phyloP scores from a whole-genome alignment of 2,113 vertebrate species.

The Sinocyclocheilus anshuiensis region DNA sequence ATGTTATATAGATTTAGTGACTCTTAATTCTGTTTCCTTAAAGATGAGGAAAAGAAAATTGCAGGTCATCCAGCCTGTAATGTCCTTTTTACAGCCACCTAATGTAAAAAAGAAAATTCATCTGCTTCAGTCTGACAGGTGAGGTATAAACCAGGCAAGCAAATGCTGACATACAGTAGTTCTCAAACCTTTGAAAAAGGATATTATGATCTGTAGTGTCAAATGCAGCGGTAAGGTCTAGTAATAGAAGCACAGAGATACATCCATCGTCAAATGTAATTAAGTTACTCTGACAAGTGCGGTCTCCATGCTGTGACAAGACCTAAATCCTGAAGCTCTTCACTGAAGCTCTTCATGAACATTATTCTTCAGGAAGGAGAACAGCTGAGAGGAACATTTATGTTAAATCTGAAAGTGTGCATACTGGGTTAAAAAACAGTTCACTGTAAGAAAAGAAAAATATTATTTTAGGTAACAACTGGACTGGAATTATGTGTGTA shows the following conservation, averaged over 20 bases:
- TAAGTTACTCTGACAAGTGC: conserved; percentile 38
- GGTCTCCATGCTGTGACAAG: conserved; percentile 13
- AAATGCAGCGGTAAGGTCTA: conserved; percentile 1
- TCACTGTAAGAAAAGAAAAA: not conserved
- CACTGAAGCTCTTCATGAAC: conserved; percentile 10
- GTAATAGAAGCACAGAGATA: conserved; percentile 19
- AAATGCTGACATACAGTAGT: conserved; percentile 20
- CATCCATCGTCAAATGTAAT: conserved; percentile 20
- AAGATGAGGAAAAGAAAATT: not conserved
- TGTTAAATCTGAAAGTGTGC: not conserved
- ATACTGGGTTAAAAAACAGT: not conserved
- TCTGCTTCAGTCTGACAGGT: not conserved
- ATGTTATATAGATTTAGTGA: conserved; percentile 14
- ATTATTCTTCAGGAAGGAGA: not conserved
- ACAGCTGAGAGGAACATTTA: not conserved
- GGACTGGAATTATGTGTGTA: not conserved
- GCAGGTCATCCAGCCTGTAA: not conserved
- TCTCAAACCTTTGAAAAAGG: conserved; percentile 11
- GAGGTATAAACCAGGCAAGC: not conserved
- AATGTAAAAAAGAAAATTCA: not conserved
- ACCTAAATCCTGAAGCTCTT: conserved; percentile 9
- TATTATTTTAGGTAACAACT: not conserved
- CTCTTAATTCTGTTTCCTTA: not conserved
- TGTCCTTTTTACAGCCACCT: conserved; percentile 2
- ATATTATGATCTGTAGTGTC: conserved; percentile 36